These are phyloP conservation scores for Conus ventricosus DNA, from an alignment of 1,140 invertebrate species.

Conservation along the genomic window DNA sequence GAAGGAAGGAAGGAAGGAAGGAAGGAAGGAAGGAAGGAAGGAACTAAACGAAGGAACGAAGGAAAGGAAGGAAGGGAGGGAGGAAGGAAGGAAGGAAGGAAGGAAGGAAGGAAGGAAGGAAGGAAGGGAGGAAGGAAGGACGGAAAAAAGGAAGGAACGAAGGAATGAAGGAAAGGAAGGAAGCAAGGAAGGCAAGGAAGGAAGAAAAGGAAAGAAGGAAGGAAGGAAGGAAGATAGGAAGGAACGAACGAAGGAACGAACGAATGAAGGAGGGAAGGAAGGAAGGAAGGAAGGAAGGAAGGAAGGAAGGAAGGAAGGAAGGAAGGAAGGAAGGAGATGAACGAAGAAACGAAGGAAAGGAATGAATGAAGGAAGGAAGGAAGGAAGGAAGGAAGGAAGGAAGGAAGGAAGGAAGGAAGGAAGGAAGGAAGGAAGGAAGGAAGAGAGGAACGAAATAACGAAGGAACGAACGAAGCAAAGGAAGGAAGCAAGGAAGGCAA, in stretches of 20 bases:
- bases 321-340: background rate
- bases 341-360: background rate
- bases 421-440: background rate
- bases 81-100: too few species aligned
- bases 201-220: background rate
- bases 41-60: constrained; percentile 20
- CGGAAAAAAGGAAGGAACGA: background rate
- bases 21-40: constrained; percentile 10
- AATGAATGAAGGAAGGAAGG: background rate
- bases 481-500: too few species aligned
- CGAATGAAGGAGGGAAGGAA: constrained; percentile 10
- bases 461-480: too few species aligned
- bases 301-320: constrained; percentile 18
- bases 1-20: background rate
- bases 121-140: background rate
- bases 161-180: background rate
- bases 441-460: too few species aligned
- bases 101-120: background rate
- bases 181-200: background rate
- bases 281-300: constrained; percentile 30
- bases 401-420: constrained; percentile 26
- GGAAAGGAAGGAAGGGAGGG: background rate
- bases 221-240: background rate
- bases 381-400: constrained; percentile 18
- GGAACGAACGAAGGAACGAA: too few species aligned